phyloP scores from a whole-genome alignment of 2,113 vertebrate genomes.

The Australoheros scitulus region DNA sequence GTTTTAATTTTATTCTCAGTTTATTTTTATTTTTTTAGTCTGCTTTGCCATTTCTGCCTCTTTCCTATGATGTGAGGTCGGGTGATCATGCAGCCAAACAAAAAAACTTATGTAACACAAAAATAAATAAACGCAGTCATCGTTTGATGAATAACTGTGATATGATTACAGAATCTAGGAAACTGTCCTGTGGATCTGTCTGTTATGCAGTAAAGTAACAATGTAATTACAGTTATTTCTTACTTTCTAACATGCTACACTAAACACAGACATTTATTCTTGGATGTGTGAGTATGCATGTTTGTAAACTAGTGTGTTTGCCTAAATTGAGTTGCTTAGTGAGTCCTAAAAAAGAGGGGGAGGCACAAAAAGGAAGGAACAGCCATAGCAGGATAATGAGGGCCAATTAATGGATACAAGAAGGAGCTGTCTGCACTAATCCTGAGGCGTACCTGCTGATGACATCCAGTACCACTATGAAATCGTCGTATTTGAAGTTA shows the following conservation, averaged over 20 bases:
- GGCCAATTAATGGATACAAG: conserved; percentile 58
- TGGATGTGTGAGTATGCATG: background rate
- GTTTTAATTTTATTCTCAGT: background rate
- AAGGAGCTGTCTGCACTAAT: background rate
- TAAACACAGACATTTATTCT: background rate
- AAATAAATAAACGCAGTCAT: background rate
- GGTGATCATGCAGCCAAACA: background rate
- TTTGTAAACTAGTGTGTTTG: background rate
- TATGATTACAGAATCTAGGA: background rate
- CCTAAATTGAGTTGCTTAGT: background rate
- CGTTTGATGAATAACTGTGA: background rate
- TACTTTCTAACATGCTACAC: no score
- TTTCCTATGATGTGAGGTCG: background rate
- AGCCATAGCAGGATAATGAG: conserved; percentile 12
- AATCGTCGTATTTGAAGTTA: conserved; percentile 98
- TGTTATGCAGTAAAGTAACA: background rate
- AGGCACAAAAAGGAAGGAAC: background rate
- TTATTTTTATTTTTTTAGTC: background rate
- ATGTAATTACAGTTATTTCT: no score
- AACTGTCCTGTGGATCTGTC: background rate
- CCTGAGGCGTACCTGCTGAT: conserved; percentile 88
- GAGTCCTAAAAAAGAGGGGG: background rate
- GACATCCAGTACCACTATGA: conserved; percentile 98
- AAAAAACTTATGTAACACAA: background rate
- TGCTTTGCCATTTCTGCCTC: background rate